These are phyloP conservation scores for Tetranychus cinnabarinus DNA, from an alignment of 1,140 invertebrate species.

Conservation along the genomic window DNA sequence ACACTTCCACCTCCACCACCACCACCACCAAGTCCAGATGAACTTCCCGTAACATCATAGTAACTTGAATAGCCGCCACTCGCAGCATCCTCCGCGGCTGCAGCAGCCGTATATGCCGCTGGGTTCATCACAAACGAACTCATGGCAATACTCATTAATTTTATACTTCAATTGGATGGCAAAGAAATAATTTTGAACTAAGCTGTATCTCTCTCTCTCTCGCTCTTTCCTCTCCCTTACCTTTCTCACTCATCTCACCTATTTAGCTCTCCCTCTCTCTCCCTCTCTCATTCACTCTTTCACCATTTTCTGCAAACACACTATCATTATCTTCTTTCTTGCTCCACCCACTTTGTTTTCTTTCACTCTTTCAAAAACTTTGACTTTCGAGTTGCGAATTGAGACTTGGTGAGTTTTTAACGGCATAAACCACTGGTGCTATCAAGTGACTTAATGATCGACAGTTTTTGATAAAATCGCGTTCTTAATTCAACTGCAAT, in stretches of 20 bases:
- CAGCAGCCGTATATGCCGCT: neutral
- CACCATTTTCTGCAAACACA: neutral
- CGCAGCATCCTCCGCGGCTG: neutral
- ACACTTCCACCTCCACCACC: neutral
- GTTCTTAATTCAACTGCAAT: too few relatives aligned
- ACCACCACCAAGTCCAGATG: neutral
- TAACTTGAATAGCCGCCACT: neutral
- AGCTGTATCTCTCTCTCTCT: neutral
- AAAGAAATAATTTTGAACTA: neutral
- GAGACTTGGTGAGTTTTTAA: too few relatives aligned
- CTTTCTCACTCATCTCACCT: neutral
- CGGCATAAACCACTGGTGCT: too few relatives aligned
- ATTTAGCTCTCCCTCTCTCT: neutral
- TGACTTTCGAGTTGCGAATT: too few relatives aligned
- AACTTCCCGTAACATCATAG: neutral
- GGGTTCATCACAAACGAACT: neutral
- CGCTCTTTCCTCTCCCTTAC: neutral
- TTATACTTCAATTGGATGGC: neutral
- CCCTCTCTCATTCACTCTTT: neutral
- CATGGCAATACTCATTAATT: neutral
- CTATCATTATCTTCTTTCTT: neutral
- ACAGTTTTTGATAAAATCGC: too few relatives aligned
- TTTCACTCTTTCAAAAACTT: neutral
- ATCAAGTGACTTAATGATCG: too few relatives aligned
- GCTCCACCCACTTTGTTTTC: neutral